phyloP scores from a whole-genome alignment of 2,113 vertebrate species.

The Ciconia maguari region DNA sequence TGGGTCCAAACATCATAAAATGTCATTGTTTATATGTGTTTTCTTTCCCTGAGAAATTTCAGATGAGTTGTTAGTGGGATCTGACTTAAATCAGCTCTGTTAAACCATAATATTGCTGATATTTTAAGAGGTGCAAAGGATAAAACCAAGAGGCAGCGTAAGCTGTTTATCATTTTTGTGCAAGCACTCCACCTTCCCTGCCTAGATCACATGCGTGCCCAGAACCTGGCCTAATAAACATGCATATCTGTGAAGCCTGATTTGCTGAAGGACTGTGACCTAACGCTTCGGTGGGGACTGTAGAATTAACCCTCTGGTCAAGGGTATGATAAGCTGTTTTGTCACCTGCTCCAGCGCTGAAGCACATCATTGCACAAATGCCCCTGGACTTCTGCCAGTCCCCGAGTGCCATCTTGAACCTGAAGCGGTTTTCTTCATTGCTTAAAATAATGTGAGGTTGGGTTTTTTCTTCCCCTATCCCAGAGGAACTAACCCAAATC shows the following conservation, averaged over 20 bases:
- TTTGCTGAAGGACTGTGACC: background rate
- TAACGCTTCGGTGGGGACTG: accelerated
- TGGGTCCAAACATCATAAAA: background rate
- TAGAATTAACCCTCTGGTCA: background rate
- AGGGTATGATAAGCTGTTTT: background rate
- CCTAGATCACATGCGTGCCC: background rate
- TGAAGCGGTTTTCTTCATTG: background rate
- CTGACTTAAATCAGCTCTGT: background rate
- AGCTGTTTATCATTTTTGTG: background rate
- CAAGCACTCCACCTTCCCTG: background rate
- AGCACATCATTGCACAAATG: background rate
- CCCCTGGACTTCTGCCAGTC: background rate
- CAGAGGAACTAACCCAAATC: background rate
- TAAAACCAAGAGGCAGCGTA: background rate
- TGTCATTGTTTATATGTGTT: background rate
- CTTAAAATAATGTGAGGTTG: background rate
- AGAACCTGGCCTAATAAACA: background rate
- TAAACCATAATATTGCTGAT: background rate
- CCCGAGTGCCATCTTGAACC: background rate
- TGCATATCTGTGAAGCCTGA: background rate
- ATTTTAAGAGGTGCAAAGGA: background rate
- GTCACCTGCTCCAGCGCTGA: background rate
- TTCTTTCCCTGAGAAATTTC: background rate
- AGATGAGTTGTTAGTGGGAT: background rate
- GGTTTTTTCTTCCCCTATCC: too few species aligned